phyloP scores from a whole-genome alignment of 2,113 vertebrate genomes.

The Myodes glareolus region DNA sequence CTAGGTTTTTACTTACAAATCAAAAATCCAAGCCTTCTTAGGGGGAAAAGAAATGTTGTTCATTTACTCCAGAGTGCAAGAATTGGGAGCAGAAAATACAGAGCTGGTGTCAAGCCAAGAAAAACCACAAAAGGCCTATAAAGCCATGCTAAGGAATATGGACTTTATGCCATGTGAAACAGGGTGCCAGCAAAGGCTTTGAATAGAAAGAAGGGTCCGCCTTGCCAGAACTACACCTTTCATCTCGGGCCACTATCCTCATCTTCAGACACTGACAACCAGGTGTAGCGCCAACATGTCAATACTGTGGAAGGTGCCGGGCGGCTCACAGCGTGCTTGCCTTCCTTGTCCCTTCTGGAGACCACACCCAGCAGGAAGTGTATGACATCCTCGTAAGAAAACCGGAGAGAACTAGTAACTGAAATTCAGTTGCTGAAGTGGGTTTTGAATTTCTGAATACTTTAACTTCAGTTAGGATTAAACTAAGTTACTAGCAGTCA shows the following conservation, averaged over 20 bases:
- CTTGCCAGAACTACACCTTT: background rate
- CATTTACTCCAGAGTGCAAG: background rate
- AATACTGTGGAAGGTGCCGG: background rate
- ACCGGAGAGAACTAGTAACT: background rate
- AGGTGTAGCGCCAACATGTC: background rate
- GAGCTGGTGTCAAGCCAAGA: conserved; percentile 6
- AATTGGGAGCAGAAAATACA: background rate
- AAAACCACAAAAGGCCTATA: conserved; percentile 31
- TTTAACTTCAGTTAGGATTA: conserved; percentile 12
- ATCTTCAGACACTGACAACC: background rate
- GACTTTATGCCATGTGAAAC: background rate
- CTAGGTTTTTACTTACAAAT: conserved; percentile 1
- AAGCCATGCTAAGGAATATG: conserved; percentile 5
- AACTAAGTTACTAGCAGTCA: background rate
- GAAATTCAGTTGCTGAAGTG: background rate
- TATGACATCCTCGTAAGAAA: background rate
- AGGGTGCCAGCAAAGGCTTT: background rate
- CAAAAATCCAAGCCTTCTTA: conserved; percentile 4
- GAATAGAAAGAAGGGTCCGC: background rate
- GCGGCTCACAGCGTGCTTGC: background rate
- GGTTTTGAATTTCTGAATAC: conserved; percentile 32
- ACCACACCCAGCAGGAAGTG: background rate
- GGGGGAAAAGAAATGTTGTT: background rate
- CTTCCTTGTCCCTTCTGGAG: background rate
- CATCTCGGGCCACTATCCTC: background rate